These are phyloP conservation scores for Trissoscelio sp. DNA, from an alignment of 2,888 invertebrate species.

Conservation along the genomic window DNA sequence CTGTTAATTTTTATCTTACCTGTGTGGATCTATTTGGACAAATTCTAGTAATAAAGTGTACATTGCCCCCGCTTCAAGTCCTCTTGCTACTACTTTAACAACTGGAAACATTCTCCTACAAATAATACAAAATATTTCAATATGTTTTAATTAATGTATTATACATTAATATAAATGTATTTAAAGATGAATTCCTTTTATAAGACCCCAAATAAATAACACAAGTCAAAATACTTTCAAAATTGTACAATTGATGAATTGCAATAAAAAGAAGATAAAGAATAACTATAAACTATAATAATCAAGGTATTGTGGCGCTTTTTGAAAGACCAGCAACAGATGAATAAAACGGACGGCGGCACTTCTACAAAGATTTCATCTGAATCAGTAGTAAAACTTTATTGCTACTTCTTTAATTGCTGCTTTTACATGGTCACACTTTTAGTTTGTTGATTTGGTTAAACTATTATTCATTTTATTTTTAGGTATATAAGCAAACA, in stretches of 20 bases:
- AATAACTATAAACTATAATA: constrained; percentile 37
- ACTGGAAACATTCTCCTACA: no score
- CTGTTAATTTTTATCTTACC: no score
- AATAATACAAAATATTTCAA: no score
- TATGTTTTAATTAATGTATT: no score
- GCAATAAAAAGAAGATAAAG: constrained; percentile 9
- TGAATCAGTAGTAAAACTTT: constrained; percentile 68
- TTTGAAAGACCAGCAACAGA: constrained; percentile 49
- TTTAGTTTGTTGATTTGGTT: constrained; percentile 65
- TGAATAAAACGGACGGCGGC: constrained; percentile 64
- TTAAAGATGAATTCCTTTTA: no score
- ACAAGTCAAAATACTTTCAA: background rate
- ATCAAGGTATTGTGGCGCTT: constrained; percentile 38
- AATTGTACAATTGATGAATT: constrained; percentile 11
- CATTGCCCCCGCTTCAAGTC: no score
- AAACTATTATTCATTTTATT: constrained; percentile 61
- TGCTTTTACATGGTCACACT: constrained; percentile 68
- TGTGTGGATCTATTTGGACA: no score
- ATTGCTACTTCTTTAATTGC: constrained; percentile 69
- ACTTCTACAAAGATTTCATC: constrained; percentile 64
- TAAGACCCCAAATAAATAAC: no score
- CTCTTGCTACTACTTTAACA: no score
- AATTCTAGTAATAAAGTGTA: no score
- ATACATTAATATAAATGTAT: no score
- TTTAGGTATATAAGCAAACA: background rate